Evolutionary conservation across 2,888 invertebrate genomes (phyloP).

Genomic region (Sinhomidia bicolor): DNA sequence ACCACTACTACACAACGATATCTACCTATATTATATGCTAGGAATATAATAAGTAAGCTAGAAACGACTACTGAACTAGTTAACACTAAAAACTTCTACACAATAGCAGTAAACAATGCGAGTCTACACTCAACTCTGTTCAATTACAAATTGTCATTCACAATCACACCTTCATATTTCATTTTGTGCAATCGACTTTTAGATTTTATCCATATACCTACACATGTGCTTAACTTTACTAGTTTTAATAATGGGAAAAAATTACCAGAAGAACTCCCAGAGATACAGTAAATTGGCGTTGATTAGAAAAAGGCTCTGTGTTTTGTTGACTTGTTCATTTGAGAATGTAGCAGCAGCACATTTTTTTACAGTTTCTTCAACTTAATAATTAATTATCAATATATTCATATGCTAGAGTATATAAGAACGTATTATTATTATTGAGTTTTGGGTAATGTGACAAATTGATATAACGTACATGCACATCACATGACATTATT

Average conservation of each 20-base stretch:
- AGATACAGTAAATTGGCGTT: constrained; percentile 51
- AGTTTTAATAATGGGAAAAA: constrained; percentile 24
- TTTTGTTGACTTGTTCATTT: constrained; percentile 51
- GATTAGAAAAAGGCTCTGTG: constrained; percentile 43
- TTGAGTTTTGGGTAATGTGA: constrained; percentile 38
- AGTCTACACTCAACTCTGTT: not conserved
- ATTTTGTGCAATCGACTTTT: not conserved
- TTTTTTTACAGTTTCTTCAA: not conserved
- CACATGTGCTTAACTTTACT: not conserved
- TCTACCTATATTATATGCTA: too few relatives aligned
- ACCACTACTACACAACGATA: not conserved
- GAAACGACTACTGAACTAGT: not conserved
- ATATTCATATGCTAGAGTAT: not conserved
- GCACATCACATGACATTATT: not conserved
- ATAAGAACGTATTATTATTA: not conserved
- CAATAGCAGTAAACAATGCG: constrained; percentile 20
- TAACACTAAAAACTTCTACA: constrained; percentile 17
- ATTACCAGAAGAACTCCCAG: constrained; percentile 44
- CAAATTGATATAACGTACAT: constrained; percentile 29
- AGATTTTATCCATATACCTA: not conserved
- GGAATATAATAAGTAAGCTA: too few relatives aligned
- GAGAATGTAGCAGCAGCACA: constrained; percentile 44
- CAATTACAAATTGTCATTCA: constrained; percentile 14
- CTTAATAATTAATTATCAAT: not conserved
- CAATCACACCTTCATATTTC: not conserved